Evolutionary conservation across 2,113 vertebrate genomes (phyloP), one percentile per base, ranked within the genome.

Genomic region (Sialia sialis): DNA sequence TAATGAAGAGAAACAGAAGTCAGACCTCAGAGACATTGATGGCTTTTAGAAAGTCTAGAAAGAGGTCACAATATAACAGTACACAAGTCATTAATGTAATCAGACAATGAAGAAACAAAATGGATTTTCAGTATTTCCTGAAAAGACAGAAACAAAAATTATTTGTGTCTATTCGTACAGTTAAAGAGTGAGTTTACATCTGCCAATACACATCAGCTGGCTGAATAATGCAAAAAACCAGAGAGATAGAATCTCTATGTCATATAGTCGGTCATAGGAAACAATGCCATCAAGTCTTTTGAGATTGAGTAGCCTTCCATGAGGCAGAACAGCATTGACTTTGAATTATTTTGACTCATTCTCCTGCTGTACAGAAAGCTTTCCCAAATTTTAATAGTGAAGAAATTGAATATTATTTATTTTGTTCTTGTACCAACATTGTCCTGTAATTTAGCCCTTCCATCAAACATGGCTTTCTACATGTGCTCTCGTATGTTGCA

Each of bases 401-500:
- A 73, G 16, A 80, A 73, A 60, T 54, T 69, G 44, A 48, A 64
- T 48, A 12, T 64, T 5, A 46, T 23, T 62, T 66, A n/a, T 44
- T 85, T 60, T 77, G 9, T 23, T 81, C 44, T 69, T 39, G 7
- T 60, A 63, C 13, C 36, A 80, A 54, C 43, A 68, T 4, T 27
- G 15, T 16, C 14, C 25, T 44, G 10, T 67, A 67, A 84, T 36
- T 84, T 36, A 87, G 62, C 9, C 23, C 17, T 54, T 81, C 22
- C n/a, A 9, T n/a, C 10, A 18, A 77, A 54, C 14, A 32, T 34
- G 7, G 46, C 44, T 78, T 87, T 76, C 77, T 62, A 30, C 25
- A 29, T 1, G 27, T 8, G 16, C 14, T 75, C 11, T 58, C 16
- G 15, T 6, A 8, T 18, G 11, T 34, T 62, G 36, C 1, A 0